Percentiles rank a stretch among this genome's conserved stretches.
Conservation (phyloP, 2,113 vertebrate species). For the Empidonax traillii region DNA sequence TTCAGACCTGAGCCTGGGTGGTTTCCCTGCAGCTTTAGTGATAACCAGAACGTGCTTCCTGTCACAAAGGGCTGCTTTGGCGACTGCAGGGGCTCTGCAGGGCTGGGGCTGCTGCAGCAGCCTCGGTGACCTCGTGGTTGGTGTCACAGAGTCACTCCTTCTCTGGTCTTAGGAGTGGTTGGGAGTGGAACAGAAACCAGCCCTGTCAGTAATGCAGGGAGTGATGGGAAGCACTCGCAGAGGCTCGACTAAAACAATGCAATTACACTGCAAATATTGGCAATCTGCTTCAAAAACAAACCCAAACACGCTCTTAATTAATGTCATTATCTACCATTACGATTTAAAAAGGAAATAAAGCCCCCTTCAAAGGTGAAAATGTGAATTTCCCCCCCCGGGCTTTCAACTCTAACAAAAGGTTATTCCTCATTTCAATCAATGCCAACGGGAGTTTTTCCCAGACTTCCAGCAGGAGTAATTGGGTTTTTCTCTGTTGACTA, state of each 20-base stretch:
- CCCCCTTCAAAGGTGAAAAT: neutral
- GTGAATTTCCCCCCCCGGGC: neutral
- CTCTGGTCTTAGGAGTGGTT: neutral
- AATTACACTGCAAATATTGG: neutral
- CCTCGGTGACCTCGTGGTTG: neutral
- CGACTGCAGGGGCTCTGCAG: neutral
- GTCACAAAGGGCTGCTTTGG: neutral
- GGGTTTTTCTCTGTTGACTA: neutral
- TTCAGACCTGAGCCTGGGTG: neutral
- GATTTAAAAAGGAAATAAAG: neutral
- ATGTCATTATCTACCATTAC: neutral
- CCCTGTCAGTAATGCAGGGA: neutral
- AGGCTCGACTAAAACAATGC: neutral
- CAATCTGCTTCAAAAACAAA: slow-evolving; percentile 3
- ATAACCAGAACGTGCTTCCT: neutral
- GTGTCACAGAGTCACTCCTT: neutral
- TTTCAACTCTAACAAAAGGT: neutral
- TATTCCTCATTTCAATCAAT: neutral
- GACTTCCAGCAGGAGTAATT: neutral
- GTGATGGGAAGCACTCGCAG: neutral
- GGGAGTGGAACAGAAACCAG: neutral
- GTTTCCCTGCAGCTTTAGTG: neutral
- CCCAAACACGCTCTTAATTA: neutral
- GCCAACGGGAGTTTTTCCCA: neutral
- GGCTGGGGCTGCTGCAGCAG: neutral